Conservation (phyloP, 2,888 invertebrate species). For the Zaprionus lineosus region DNA sequence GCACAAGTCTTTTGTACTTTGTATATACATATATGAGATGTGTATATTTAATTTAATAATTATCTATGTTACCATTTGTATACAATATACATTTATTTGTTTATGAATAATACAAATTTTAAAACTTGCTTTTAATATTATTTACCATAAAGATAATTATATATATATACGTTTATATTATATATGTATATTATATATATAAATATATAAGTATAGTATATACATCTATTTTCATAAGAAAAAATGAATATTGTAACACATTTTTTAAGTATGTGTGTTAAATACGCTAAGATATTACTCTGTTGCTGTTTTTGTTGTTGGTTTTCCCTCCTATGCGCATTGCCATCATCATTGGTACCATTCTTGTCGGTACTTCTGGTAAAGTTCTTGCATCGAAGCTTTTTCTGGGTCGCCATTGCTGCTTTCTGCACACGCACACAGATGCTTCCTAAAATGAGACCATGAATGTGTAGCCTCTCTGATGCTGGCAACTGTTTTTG, state of each 20-base stretch:
- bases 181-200: not conserved
- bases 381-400: constrained; percentile 58
- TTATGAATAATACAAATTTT: no score
- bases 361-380: constrained; percentile 64
- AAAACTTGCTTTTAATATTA: no score
- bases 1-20: constrained; percentile 44
- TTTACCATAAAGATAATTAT: not conserved
- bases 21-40: not conserved
- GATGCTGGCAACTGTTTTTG: no score
- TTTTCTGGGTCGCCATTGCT: constrained; percentile 52
- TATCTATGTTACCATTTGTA: no score
- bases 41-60: no score
- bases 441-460: no score
- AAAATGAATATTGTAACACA: no score
- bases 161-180: not conserved
- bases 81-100: no score
- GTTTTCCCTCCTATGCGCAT: constrained; percentile 26
- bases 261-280: constrained; percentile 4
- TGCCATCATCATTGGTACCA: constrained; percentile 45
- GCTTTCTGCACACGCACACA: constrained; percentile 5
- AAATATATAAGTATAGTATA: not conserved
- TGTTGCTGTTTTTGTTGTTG: constrained; percentile 15
- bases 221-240: no score
- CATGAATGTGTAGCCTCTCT: no score
- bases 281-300: not conserved